A percentile compares a stretch with the other conserved stretches of the same genome.
phyloP scores from a whole-genome alignment of 2,888 invertebrate species.

The Colostygia pectinataria region DNA sequence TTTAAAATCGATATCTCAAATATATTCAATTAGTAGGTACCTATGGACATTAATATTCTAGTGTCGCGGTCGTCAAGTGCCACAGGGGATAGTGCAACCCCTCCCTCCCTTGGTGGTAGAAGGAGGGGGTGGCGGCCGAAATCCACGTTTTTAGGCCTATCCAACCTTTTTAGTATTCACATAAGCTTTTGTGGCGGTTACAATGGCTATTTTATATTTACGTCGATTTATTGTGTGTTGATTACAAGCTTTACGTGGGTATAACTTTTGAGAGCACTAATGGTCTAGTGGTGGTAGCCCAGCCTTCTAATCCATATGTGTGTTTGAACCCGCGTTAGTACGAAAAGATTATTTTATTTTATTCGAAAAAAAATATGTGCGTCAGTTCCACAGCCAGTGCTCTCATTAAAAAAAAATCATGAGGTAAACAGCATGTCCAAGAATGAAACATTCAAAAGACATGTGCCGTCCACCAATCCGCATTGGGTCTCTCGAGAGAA shows the following conservation, averaged over 20 bases:
- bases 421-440: no score
- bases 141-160: slow-evolving; percentile 79
- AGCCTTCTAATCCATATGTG: no score
- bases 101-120: slow-evolving; percentile 36
- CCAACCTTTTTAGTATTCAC: slow-evolving; percentile 73
- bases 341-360: no score
- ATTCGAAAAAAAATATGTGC: no score
- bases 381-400: no score
- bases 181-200: slow-evolving; percentile 58
- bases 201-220: slow-evolving; percentile 40
- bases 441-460: no score
- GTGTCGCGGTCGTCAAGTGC: slow-evolving; percentile 73
- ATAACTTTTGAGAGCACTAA: no score
- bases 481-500: no score
- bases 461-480: no score
- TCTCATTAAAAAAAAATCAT: no score
- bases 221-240: slow-evolving; percentile 7
- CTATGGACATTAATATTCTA: slow-evolving; percentile 74
- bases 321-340: no score
- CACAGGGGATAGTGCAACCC: slow-evolving; percentile 66
- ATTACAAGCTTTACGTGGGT: neutral
- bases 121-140: slow-evolving; percentile 57
- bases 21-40: slow-evolving; percentile 74
- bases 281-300: no score
- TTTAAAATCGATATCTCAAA: slow-evolving; percentile 57